Evolutionary conservation across 2,888 invertebrate genomes (phyloP), one percentile per base, ranked within the genome.

Genomic region (Herminia tarsipennalis): DNA sequence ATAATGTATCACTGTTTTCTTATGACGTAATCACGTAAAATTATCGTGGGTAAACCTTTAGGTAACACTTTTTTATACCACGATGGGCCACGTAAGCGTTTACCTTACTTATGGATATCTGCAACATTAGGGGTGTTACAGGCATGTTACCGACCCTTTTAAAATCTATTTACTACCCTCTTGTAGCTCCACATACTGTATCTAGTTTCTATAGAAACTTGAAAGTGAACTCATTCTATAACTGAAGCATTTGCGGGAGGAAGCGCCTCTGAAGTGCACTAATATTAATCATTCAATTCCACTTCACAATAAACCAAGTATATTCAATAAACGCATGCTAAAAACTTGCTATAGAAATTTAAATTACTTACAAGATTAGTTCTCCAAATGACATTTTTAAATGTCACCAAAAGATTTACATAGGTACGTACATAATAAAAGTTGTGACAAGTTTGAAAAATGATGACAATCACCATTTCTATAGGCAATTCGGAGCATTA

Each of bases 381-480:
- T 35, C 33, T 33, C 40, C 28, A 46, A 58, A 55, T 55, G 33
- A 46, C 48, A 49, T 45, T 38, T 6, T 21, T 22, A 39, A 35
- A 29, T 39, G 30, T 37, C 29, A 16, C 36, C 32, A 37, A 37
- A 30, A 44, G 44, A 40, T 32, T 44, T 49, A 59, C 44, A 25
- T n/a, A n/a, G n/a, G n/a, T n/a, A n/a, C n/a, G n/a, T 34, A 32
- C 39, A 40, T 42, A 46, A 44, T 48, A 34, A 27, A 43, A 40
- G 46, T 45, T 41, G 48, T 56, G 46, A 53, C 56, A 47, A 47
- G 12, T 47, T 42, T 64, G 46, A 60, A 37, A 50, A 64, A 50
- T 64, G 60, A 50, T 49, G 56, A 39, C 47, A 60, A 43, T 60
- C 40, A 43, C 32, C 33, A 48, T 47, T 65, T 65, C 22, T 63